These are phyloP conservation scores for Zosterops hypoxanthus DNA, from an alignment of 2,113 vertebrate species.

Conservation along the genomic window DNA sequence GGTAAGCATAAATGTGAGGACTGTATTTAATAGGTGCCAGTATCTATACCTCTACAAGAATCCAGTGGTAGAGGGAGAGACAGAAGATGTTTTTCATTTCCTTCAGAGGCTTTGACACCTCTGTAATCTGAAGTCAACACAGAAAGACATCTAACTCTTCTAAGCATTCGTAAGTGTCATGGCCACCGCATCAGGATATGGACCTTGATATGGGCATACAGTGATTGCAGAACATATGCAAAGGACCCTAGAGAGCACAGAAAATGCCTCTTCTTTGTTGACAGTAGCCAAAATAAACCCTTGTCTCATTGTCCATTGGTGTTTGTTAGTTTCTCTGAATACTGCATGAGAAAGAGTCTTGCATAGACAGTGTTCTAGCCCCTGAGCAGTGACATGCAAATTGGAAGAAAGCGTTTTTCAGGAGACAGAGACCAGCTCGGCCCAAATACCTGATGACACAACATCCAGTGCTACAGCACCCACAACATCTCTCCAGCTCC, in stretches of 20 bases:
- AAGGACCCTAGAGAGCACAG: not conserved
- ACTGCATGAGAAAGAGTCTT: not conserved
- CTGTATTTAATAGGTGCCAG: not conserved
- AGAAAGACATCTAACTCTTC: not conserved
- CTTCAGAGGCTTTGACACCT: not conserved
- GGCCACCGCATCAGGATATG: not conserved
- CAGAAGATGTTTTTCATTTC: not conserved
- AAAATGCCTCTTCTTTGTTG: not conserved
- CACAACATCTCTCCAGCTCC: not conserved
- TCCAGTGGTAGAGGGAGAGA: not conserved
- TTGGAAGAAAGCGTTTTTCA: not conserved
- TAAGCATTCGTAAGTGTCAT: not conserved
- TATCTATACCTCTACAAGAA: not conserved
- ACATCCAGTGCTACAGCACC: not conserved
- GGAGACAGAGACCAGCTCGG: not conserved
- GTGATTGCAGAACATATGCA: not conserved
- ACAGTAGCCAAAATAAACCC: not conserved
- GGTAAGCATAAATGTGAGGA: not conserved
- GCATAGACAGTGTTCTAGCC: not conserved
- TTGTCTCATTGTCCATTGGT: not conserved
- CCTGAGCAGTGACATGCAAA: accelerated
- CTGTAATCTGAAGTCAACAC: not conserved
- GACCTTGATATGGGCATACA: not conserved
- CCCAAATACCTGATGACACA: not conserved
- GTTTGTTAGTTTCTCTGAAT: not conserved